Conservation (phyloP, 2,888 invertebrate genomes). For the Epicampocera succincta region DNA sequence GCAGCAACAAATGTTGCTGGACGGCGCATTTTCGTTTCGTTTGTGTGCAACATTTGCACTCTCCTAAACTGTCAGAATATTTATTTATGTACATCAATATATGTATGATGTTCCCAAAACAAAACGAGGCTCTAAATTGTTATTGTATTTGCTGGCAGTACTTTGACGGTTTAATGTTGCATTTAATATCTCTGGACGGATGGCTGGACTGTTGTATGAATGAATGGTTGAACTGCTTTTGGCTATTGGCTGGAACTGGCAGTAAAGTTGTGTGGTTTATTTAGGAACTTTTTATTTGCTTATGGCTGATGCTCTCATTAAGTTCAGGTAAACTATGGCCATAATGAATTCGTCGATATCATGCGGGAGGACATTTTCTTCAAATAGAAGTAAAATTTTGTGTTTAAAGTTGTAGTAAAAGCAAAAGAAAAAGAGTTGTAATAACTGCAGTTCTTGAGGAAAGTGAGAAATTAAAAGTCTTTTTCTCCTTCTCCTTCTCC, state of each 20-base stretch:
- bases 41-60: conserved; percentile 24
- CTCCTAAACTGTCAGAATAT: background rate
- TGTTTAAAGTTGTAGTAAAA: no score
- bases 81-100: conserved; percentile 31
- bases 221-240: conserved; percentile 20
- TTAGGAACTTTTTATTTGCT: background rate
- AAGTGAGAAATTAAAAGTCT: conserved; percentile 17
- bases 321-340: background rate
- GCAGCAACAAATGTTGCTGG: conserved; percentile 18
- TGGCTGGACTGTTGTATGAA: background rate
- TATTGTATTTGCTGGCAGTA: conserved; percentile 26
- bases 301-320: background rate
- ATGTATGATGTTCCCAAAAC: conserved; percentile 23
- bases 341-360: no score
- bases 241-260: background rate
- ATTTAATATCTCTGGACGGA: conserved; percentile 38
- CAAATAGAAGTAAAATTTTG: no score
- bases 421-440: no score
- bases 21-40: conserved; percentile 32
- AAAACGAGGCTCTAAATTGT: conserved; percentile 40
- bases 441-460: background rate
- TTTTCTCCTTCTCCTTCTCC: no score
- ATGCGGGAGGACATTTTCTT: no score
- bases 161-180: conserved; percentile 51
- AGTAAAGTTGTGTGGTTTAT: background rate